Evolutionary conservation across 2,113 vertebrate genomes (phyloP).

Genomic region (Helogale parvula): DNA sequence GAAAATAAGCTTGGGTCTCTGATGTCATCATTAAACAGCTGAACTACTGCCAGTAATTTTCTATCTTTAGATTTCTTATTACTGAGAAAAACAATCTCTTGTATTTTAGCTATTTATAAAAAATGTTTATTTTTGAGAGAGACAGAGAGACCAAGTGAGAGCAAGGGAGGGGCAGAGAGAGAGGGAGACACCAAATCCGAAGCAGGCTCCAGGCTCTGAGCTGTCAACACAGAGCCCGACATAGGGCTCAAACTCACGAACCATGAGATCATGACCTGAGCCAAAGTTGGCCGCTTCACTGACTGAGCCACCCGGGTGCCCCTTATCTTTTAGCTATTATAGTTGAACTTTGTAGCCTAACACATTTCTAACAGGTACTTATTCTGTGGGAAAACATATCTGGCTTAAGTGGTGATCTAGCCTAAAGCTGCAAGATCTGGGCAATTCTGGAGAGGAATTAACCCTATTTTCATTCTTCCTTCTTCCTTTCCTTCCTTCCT

Average conservation of each 20-base stretch:
- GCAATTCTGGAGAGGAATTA: neutral
- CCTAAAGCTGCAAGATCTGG: neutral
- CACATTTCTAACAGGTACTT: neutral
- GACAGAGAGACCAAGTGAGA: no score
- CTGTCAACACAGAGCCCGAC: no score
- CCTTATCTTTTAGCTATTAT: neutral
- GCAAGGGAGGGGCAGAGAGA: no score
- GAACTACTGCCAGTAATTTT: neutral
- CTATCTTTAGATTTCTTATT: neutral
- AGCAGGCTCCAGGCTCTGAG: no score
- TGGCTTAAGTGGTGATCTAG: neutral
- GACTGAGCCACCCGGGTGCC: no score
- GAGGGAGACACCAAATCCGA: no score
- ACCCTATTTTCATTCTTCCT: neutral
- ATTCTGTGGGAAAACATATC: neutral
- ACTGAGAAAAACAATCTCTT: neutral
- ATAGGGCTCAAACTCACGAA: no score
- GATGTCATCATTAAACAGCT: neutral
- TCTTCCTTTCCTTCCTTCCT: neutral
- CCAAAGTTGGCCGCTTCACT: no score
- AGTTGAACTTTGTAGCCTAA: neutral
- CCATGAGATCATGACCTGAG: no score
- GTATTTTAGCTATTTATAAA: neutral
- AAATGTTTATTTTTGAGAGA: no score
- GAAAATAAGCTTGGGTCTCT: neutral